Evolutionary conservation across 1,140 invertebrate genomes (phyloP).

Genomic region (Theocolax elegans): DNA sequence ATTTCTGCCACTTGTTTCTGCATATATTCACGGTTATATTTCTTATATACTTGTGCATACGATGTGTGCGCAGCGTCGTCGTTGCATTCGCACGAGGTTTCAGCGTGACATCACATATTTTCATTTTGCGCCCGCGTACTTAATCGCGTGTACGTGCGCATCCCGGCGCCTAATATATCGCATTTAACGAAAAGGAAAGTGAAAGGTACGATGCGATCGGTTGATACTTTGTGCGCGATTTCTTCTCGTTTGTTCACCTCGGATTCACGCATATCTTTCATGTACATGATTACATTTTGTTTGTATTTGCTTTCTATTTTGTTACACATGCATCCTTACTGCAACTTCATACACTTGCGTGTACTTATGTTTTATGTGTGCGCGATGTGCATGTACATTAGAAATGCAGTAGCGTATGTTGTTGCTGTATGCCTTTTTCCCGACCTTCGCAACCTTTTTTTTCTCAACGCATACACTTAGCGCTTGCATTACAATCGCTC

Average conservation of each 20-base stretch:
- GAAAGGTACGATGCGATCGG: background rate
- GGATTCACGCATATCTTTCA: background rate
- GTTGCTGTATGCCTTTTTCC: background rate
- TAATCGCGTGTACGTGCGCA: background rate
- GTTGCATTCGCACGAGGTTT: background rate
- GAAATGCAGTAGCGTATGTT: background rate
- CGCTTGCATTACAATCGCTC: background rate
- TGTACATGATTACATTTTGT: background rate
- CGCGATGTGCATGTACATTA: background rate
- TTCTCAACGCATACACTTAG: background rate
- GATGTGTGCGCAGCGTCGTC: background rate
- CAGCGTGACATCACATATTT: background rate
- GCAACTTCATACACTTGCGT: no score
- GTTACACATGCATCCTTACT: background rate
- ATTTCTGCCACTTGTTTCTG: conserved; percentile 1
- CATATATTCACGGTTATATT: background rate
- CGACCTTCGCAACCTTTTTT: background rate
- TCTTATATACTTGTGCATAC: conserved; percentile 41
- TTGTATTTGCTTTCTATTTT: conserved; percentile 11
- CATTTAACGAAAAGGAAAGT: background rate
- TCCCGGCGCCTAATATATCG: background rate
- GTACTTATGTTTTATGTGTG: conserved; percentile 1
- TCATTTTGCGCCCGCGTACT: background rate
- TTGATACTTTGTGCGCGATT: conserved; percentile 1
- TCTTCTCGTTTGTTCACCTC: background rate